These are phyloP conservation scores for Petrocephalus microphthalmus DNA, from an alignment of 2,113 vertebrate genomes.

Conservation along the genomic window DNA sequence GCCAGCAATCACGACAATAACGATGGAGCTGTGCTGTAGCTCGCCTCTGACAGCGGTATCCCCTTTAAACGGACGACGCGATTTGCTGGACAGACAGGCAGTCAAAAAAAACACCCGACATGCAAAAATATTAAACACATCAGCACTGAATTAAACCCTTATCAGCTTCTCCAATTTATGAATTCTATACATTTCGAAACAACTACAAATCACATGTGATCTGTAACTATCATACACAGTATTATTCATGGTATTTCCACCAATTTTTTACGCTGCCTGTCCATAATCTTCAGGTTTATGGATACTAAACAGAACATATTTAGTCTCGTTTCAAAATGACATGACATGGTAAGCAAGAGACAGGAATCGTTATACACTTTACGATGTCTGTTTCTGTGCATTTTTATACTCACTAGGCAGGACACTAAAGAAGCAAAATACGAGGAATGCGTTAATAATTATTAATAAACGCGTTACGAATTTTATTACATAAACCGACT, in stretches of 20 bases:
- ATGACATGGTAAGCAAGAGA: not conserved
- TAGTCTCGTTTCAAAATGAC: not conserved
- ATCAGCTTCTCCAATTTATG: not conserved
- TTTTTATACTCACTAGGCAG: not conserved
- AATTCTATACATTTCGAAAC: not conserved
- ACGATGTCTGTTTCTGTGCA: not conserved
- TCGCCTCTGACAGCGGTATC: not conserved
- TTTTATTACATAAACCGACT: not conserved
- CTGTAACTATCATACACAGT: not conserved
- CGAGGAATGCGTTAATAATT: not conserved
- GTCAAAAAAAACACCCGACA: not conserved
- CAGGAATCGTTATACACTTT: not conserved
- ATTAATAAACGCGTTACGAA: not conserved
- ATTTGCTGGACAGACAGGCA: too few relatives aligned
- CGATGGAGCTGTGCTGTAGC: not conserved
- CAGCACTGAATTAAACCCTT: not conserved
- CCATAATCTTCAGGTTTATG: not conserved
- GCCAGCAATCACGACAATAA: not conserved
- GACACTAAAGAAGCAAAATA: not conserved
- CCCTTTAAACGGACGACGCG: not conserved
- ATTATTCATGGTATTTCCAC: not conserved
- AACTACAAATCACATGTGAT: not conserved
- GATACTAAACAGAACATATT: not conserved
- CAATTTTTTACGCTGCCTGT: not conserved
- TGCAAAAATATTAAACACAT: not conserved